phyloP scores from a whole-genome alignment of 2,888 invertebrate species.

The Meiosimyza platycephala region DNA sequence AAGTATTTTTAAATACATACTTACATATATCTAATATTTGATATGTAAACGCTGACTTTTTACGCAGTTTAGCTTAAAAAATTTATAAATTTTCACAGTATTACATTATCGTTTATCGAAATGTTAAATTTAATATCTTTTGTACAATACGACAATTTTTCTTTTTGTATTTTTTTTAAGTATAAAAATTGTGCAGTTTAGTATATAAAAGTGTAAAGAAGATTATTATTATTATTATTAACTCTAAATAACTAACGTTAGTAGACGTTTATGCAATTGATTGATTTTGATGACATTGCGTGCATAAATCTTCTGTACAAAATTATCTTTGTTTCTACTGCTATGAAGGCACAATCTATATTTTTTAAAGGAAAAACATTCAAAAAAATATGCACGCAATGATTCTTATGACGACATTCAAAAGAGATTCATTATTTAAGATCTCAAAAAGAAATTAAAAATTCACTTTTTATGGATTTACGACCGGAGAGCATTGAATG shows the following conservation, averaged over 20 bases:
- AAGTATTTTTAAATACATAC: not conserved
- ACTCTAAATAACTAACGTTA: slow-evolving; percentile 8
- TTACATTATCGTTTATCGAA: slow-evolving; percentile 22
- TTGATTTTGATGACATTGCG: slow-evolving; percentile 23
- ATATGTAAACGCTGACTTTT: no score
- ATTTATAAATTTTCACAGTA: no score
- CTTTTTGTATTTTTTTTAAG: slow-evolving; percentile 19
- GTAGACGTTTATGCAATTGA: slow-evolving; percentile 30
- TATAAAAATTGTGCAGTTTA: not conserved
- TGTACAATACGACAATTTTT: slow-evolving; percentile 8
- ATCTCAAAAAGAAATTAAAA: no score
- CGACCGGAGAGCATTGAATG: no score
- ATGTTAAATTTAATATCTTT: slow-evolving; percentile 23
- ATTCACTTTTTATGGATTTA: no score
- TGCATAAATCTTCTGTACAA: slow-evolving; percentile 8
- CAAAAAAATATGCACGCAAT: no score
- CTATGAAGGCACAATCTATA: no score
- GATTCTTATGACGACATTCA: no score
- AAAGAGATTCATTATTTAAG: no score
- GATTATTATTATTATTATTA: not conserved
- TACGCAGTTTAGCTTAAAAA: no score
- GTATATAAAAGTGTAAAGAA: not conserved
- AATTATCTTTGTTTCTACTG: no score
- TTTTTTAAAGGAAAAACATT: no score
- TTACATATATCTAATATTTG: slow-evolving; percentile 24